Base-by-base conservation (phyloP, 1,140 invertebrate species). In the Drosophila arawakana region DNA sequence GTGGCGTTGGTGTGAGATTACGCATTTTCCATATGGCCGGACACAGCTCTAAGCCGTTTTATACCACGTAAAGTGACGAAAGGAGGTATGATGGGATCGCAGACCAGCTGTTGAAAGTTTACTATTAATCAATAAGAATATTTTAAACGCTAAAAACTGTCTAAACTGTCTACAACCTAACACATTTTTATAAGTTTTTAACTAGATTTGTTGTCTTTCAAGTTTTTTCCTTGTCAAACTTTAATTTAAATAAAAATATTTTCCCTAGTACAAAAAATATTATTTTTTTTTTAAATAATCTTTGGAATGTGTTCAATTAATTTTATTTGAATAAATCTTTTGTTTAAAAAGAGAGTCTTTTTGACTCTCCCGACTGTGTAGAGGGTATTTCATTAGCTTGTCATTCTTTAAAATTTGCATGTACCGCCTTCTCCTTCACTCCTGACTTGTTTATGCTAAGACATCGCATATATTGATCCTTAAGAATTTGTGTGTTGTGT, bases 1-100 rank as follows among this genome's bases (percentile, higher is more conserved):
- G 67, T 60, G 58, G 62, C 73, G 52, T 72, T 80, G 68, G 73
- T 88, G 80, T 80, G 84, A 89, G 84, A 88, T 83, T 89, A 88
- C 84, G 83, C 84, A 89, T 84, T 89, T 72, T 73, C 69, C 68
- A 76, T 72, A 73, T 70, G 82, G 63, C 25, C 43, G 43, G 6
- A 61, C 47, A 44, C 2, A 13, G 18, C 30, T 35, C 46, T 69
- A 69, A 69, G 49, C 49, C 47, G 9, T 9, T 3, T 4, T 8
- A 65, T 72, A 71, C 66, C 66, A 58, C 57, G 43, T 68, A 61
- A 34, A 44, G 2, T 21, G 4, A n/a, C n/a, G 9, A 25, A 49
- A 18, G 1, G 0, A 0, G n/a, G 18, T 37, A 18, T 41, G 13
- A 1, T 18, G n/a, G 2, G 4, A 0, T 30, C 6, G 6, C 6